These are phyloP conservation scores for Stomorhina lunata DNA, from an alignment of 2,888 invertebrate species.

Conservation along the genomic window DNA sequence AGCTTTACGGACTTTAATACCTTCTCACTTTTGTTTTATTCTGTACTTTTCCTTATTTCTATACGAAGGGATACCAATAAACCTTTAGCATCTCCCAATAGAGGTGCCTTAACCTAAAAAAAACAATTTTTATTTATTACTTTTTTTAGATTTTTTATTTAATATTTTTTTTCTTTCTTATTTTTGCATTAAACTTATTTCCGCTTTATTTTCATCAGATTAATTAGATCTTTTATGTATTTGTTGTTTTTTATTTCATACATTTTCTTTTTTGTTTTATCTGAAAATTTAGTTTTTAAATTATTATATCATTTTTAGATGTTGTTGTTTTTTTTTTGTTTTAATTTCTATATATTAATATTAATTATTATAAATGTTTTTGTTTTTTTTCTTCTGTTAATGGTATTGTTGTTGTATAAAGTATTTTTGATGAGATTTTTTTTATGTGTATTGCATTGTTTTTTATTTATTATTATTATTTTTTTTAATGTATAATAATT, in stretches of 20 bases:
- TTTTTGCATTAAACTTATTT: conserved; percentile 45
- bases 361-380: conserved; percentile 27
- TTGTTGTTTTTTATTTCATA: conserved; percentile 31
- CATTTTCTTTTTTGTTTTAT: conserved; percentile 12
- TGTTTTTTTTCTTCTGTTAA: conserved; percentile 9
- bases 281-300: conserved; percentile 36
- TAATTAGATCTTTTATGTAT: conserved; percentile 35
- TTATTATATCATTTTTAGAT: conserved; percentile 49
- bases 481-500: conserved; percentile 13
- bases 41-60: too few relatives aligned
- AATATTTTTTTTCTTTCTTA: conserved; percentile 30
- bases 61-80: too few relatives aligned
- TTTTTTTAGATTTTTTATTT: conserved; percentile 47
- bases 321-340: conserved; percentile 25
- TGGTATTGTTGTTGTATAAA: conserved; percentile 39
- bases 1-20: too few relatives aligned
- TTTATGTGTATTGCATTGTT: conserved; percentile 33
- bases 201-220: conserved; percentile 37
- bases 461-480: not conserved
- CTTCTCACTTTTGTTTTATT: too few relatives aligned
- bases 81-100: too few relatives aligned
- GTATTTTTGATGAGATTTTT: conserved; percentile 30
- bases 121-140: conserved; percentile 31
- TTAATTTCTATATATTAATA: conserved; percentile 44
- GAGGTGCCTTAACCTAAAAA: too few relatives aligned